These are phyloP conservation scores for Willowsia nigromaculata DNA, from an alignment of 2,888 invertebrate species.

Conservation along the genomic window DNA sequence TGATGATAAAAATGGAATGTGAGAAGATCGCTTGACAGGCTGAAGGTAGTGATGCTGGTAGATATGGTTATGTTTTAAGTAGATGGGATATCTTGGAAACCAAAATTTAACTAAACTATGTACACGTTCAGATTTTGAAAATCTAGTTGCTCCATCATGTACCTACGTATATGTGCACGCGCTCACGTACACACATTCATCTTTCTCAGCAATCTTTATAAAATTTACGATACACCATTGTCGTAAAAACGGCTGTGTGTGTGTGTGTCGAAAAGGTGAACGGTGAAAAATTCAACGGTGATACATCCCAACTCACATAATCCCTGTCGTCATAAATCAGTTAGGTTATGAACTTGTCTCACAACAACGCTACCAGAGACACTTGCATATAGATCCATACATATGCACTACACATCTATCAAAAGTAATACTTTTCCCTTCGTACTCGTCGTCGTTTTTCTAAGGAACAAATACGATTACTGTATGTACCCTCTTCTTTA, in stretches of 20 bases:
- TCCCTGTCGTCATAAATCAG: conserved; percentile 69
- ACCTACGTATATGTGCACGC: neutral
- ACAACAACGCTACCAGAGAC: conserved; percentile 36
- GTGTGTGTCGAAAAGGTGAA: conserved; percentile 7
- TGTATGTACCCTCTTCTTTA: conserved; percentile 4
- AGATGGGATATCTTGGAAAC: neutral
- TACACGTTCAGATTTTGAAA: neutral
- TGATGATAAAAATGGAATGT: neutral
- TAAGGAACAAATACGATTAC: conserved; percentile 30
- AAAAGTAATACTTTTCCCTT: neutral
- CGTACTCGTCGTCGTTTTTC: neutral
- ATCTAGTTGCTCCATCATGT: neutral
- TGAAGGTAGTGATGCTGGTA: neutral
- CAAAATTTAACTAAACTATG: conserved; percentile 20
- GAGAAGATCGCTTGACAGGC: neutral
- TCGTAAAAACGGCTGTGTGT: neutral
- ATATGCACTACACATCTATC: neutral
- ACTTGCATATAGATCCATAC: neutral
- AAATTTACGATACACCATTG: neutral
- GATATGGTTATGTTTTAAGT: no score
- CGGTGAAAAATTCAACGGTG: conserved; percentile 7
- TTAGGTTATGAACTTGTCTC: conserved; percentile 56
- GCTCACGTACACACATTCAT: neutral
- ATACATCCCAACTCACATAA: conserved; percentile 43
- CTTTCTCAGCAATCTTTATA: neutral